These are phyloP conservation scores for Arctia plantaginis DNA, from an alignment of 2,888 invertebrate genomes.

Conservation along the genomic window DNA sequence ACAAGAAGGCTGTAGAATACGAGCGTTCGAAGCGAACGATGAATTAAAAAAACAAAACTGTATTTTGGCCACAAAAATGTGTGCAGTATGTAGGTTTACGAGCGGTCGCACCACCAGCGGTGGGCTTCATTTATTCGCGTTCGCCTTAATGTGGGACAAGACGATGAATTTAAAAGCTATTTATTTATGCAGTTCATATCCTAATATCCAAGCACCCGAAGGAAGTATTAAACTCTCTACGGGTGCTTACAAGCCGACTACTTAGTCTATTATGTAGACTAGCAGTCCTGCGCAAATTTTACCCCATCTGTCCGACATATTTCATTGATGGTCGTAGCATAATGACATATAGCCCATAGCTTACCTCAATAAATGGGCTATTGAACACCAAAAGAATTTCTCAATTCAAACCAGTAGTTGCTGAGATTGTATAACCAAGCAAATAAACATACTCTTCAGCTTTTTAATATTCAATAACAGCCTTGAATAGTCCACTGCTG, in stretches of 20 bases:
- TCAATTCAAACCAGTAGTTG: too few relatives aligned
- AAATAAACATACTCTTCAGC: too few relatives aligned
- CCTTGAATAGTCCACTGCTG: too few relatives aligned
- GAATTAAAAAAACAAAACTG: conserved; percentile 52
- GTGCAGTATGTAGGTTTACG: conserved; percentile 60
- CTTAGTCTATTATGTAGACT: background rate
- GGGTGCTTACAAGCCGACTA: background rate
- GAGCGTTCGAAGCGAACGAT: conserved; percentile 26
- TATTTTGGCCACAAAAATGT: conserved; percentile 60
- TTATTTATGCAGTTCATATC: conserved; percentile 3
- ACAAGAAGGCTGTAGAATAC: conserved; percentile 20
- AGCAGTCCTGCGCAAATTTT: too few relatives aligned
- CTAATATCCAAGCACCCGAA: too few relatives aligned
- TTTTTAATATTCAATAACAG: too few relatives aligned
- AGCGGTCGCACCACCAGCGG: conserved; percentile 24
- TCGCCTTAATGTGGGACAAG: conserved; percentile 17
- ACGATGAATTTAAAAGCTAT: conserved; percentile 5
- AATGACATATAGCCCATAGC: background rate
- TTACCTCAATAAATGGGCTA: too few relatives aligned
- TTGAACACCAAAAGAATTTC: too few relatives aligned
- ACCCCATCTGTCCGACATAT: too few relatives aligned
- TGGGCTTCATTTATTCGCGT: conserved; percentile 22
- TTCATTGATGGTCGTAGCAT: background rate
- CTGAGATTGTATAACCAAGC: too few relatives aligned
- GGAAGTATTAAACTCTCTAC: background rate